Evolutionary conservation across 1,140 invertebrate genomes (phyloP).

Genomic region (Microplitis demolitor): DNA sequence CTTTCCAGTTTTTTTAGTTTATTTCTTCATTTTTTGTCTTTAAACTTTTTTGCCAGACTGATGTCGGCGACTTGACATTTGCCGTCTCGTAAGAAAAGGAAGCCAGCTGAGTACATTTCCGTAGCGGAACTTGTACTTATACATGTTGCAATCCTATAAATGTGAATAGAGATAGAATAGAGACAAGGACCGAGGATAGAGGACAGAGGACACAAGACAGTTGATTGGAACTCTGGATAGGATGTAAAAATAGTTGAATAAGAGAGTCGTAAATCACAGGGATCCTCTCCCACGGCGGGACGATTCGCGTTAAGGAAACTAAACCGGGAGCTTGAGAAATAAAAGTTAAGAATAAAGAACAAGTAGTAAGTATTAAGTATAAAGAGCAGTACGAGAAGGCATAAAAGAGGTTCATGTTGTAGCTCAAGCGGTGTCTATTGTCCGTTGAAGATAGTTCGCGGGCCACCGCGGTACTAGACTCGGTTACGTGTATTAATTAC

Average conservation of each 20-base stretch:
- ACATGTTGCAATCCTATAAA: too few relatives aligned
- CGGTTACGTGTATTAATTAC: constrained; percentile 30
- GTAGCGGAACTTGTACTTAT: too few relatives aligned
- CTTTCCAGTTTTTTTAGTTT: too few relatives aligned
- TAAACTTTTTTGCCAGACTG: too few relatives aligned
- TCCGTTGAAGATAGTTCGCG: constrained; percentile 27
- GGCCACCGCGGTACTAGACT: constrained; percentile 2
- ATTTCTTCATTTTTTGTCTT: too few relatives aligned
- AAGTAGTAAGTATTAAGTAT: not conserved
- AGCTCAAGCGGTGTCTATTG: constrained; percentile 32
- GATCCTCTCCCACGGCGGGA: not conserved
- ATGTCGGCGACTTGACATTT: too few relatives aligned
- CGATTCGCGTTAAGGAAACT: not conserved
- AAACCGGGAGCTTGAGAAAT: not conserved
- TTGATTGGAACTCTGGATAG: not conserved
- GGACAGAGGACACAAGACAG: too few relatives aligned
- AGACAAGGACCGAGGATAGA: too few relatives aligned
- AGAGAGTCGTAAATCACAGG: not conserved
- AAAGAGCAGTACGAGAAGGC: not conserved
- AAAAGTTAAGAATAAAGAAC: not conserved
- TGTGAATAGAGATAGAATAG: too few relatives aligned
- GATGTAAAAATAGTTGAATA: not conserved
- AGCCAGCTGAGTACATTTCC: too few relatives aligned
- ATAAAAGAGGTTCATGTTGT: constrained; percentile 26
- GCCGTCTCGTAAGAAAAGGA: too few relatives aligned